Conservation (phyloP, 2,888 invertebrate species). For the Gnatocerus cornutus region DNA sequence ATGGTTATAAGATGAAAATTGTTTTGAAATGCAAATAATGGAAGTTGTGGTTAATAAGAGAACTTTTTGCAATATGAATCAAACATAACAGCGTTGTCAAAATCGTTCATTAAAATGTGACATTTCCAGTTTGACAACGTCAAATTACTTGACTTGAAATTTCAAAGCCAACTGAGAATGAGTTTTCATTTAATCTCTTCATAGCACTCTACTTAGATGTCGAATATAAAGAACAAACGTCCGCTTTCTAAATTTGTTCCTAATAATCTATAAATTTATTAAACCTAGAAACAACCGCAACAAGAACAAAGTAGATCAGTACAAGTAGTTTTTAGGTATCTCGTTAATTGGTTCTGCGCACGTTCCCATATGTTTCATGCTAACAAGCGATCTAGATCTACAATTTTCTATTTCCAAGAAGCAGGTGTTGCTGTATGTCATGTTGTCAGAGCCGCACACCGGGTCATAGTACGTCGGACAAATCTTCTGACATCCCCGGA, state of each 20-base stretch:
- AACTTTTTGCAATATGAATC: too few relatives aligned
- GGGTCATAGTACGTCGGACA: conserved; percentile 92
- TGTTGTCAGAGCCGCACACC: conserved; percentile 93
- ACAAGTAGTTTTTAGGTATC: conserved; percentile 90
- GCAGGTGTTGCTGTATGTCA: conserved; percentile 95
- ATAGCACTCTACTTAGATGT: conserved; percentile 17
- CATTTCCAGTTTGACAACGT: too few relatives aligned
- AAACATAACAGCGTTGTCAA: too few relatives aligned
- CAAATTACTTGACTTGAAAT: too few relatives aligned
- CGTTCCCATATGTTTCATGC: conserved; percentile 86
- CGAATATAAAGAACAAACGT: conserved; percentile 2
- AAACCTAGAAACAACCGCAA: conserved; percentile 33
- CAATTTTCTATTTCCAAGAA: conserved; percentile 94
- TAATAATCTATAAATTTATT: conserved; percentile 22
- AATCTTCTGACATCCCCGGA: conserved; percentile 89
- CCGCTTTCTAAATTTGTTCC: conserved; percentile 7
- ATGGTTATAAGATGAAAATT: too few relatives aligned
- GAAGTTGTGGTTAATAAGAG: too few relatives aligned
- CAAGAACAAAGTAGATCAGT: conserved; percentile 70
- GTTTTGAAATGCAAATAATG: too few relatives aligned
- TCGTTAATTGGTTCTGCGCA: conserved; percentile 90
- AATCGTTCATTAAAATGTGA: too few relatives aligned
- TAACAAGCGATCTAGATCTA: conserved; percentile 85
- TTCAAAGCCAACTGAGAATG: too few relatives aligned
- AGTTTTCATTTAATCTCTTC: too few relatives aligned